Percentiles rank a stretch among this genome's conserved stretches.
Evolutionary conservation across 2,888 invertebrate species (phyloP).

Genomic region (Erannis defoliaria): DNA sequence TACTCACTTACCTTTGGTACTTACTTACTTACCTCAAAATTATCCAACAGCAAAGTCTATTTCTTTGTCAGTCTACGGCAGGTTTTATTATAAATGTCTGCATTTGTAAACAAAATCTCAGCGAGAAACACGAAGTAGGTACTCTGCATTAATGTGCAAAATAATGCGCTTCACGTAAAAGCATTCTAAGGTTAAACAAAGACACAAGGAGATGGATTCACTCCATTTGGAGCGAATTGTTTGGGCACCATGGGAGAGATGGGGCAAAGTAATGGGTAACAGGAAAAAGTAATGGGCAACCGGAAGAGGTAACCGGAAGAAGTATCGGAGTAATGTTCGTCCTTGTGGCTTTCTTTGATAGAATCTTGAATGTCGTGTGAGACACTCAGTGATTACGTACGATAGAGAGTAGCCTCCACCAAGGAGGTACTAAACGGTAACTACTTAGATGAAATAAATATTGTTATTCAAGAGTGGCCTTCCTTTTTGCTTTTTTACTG

Average conservation of each 20-base stretch:
- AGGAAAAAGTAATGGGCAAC: conserved; percentile 1
- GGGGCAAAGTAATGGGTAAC: not conserved
- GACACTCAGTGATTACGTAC: too few species aligned
- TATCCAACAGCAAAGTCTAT: conserved; percentile 1
- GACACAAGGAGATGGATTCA: conserved; percentile 22
- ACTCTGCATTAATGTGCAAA: conserved; percentile 10
- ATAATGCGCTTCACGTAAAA: conserved; percentile 28
- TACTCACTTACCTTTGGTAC: too few species aligned
- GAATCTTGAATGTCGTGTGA: not conserved
- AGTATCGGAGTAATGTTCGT: not conserved
- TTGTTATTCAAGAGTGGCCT: too few species aligned
- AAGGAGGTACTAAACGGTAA: too few species aligned
- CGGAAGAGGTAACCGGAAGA: conserved; percentile 1
- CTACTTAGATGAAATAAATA: too few species aligned
- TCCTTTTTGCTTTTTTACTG: too few species aligned
- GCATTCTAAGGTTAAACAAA: conserved; percentile 16
- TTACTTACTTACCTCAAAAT: too few species aligned
- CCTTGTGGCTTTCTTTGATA: conserved; percentile 1
- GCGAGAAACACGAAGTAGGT: conserved; percentile 16
- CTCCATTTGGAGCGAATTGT: conserved; percentile 20
- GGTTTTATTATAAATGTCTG: not conserved
- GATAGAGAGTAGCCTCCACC: too few species aligned
- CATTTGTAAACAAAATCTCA: conserved; percentile 7
- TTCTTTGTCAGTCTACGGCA: not conserved
- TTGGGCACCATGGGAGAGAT: conserved; percentile 6